Percentiles rank a stretch among this genome's conserved stretches.
Evolutionary conservation across 2,113 vertebrate species (phyloP).

Genomic region (Aphelocoma coerulescens): DNA sequence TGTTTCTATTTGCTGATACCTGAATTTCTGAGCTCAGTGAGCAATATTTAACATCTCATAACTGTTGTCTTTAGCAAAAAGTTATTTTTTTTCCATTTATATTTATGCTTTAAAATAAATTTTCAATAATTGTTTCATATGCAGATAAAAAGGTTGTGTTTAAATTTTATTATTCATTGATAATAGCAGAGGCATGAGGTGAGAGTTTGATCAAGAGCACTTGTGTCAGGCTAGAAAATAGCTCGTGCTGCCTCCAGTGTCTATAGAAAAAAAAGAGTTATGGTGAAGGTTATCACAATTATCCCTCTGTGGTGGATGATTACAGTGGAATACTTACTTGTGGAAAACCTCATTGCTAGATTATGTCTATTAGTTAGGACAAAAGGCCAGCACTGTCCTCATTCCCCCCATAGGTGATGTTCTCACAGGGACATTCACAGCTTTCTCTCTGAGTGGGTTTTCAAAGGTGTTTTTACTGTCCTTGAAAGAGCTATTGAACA

Average conservation of each 20-base stretch:
- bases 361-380: not conserved
- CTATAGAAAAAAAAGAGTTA: not conserved
- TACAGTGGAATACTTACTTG: not conserved
- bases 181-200: not conserved
- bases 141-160: not conserved
- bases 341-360: not conserved
- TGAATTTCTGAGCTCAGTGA: not conserved
- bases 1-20: not conserved
- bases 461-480: not conserved
- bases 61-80: not conserved
- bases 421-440: not conserved
- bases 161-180: not conserved
- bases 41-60: not conserved
- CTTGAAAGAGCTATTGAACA: not conserved
- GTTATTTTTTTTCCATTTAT: accelerated
- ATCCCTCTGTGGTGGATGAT: not conserved
- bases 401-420: not conserved
- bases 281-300: not conserved
- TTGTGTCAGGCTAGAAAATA: not conserved
- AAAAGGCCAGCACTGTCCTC: not conserved
- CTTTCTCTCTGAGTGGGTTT: not conserved
- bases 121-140: not conserved
- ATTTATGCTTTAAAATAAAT: not conserved
- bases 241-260: not conserved
- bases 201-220: not conserved